Evolutionary conservation across 2,113 vertebrate genomes (phyloP), one percentile per base, ranked within the genome.

Genomic region (Stercorarius parasiticus): DNA sequence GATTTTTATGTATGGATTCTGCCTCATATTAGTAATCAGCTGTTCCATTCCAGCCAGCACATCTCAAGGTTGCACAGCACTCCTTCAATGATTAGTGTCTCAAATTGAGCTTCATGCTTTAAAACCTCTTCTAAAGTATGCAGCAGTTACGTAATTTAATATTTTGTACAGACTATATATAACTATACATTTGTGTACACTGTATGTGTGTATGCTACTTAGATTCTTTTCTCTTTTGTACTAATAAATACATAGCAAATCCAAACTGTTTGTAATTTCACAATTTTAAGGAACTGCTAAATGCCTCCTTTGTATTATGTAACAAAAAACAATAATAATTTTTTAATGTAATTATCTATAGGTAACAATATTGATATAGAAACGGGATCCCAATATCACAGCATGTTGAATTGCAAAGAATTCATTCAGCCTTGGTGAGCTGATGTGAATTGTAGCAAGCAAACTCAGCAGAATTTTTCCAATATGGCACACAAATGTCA

Each of bases 381-480:
- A 81, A 16, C 4, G 81, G 38, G 23, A 78, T 27, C 13, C 19
- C 42, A 22, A 32, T 16, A 49, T 14, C 7, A 47, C 34, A 72
- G 26, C 18, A 42, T 8, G 26, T 10, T 67, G 52, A 76, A 74
- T 47, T 12, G 23, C n/a, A 84, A 71, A 69, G 38, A 45, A 53
- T 5, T 40, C 23, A 42, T 45, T 83, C 26, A 50, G 40, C 40
- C 79, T 52, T 43, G 23, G 27, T 18, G 22, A 82, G 36, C 9
- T 67, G 52, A 18, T 29, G 66, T 10, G 50, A 66, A 1, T 4
- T 21, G 22, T 15, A 74, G 34, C 25, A 81, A 88, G 70, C 15
- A 70, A 92, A 93, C 47, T 84, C 86, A 66, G 56, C 66, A 78
- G 17, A 36, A 22, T 77, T 94, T 83, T 73, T 77, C 40, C 30